phyloP scores from a whole-genome alignment of 2,113 vertebrate genomes.

The Clupea harengus region DNA sequence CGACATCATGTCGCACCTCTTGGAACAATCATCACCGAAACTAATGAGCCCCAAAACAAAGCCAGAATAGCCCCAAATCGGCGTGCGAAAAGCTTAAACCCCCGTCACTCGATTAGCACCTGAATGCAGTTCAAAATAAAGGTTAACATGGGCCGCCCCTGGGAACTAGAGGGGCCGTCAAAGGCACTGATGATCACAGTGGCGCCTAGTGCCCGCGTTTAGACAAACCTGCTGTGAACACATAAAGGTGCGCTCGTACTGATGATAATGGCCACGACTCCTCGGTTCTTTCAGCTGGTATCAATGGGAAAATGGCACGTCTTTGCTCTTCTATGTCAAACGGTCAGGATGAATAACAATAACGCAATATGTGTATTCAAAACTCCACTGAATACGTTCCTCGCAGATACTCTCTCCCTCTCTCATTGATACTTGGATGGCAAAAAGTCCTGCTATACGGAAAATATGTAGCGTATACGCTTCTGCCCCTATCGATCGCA shows the following conservation, averaged over 20 bases:
- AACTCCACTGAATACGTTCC: background rate
- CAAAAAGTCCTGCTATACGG: too few relatives aligned
- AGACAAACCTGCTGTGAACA: slow-evolving; percentile 66
- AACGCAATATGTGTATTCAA: background rate
- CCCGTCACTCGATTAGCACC: slow-evolving; percentile 55
- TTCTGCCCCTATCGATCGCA: background rate
- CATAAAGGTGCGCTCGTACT: slow-evolving; percentile 51
- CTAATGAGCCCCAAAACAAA: slow-evolving; percentile 49
- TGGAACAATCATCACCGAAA: slow-evolving; percentile 35
- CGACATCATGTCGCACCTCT: background rate
- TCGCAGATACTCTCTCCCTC: background rate
- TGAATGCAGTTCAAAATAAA: slow-evolving; percentile 57
- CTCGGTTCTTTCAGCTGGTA: slow-evolving; percentile 45
- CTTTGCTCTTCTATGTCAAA: slow-evolving; percentile 25
- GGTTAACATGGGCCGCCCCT: slow-evolving; percentile 54
- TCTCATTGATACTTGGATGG: background rate
- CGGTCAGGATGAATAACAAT: slow-evolving; percentile 23
- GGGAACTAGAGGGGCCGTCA: slow-evolving; percentile 37
- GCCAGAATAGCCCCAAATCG: slow-evolving; percentile 54
- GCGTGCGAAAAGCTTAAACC: slow-evolving; percentile 37
- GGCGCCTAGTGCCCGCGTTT: slow-evolving; percentile 68
- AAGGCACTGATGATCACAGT: slow-evolving; percentile 53
- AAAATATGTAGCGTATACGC: background rate
- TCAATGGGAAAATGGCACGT: slow-evolving; percentile 21
- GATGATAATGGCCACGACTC: slow-evolving; percentile 56